Conservation (phyloP, 1,140 invertebrate species). For the Choristoneura fumiferana region DNA sequence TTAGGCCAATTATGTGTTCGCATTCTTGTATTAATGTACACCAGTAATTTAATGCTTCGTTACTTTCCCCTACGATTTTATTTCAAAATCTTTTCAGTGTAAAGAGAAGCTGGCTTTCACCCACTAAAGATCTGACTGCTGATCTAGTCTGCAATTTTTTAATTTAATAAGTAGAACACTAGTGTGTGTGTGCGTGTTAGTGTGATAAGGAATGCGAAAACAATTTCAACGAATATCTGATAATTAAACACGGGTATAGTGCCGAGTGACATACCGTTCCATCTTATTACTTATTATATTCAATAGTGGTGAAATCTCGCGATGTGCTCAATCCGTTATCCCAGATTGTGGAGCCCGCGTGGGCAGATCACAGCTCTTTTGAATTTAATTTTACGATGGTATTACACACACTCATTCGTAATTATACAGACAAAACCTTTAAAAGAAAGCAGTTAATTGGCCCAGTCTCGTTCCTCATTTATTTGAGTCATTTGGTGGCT, state of each 20-base stretch:
- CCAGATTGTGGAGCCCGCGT: constrained; percentile 5
- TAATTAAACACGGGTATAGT: background rate
- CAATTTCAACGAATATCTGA: background rate
- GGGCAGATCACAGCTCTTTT: constrained; percentile 19
- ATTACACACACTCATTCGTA: background rate
- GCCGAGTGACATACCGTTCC: background rate
- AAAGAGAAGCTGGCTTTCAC: constrained; percentile 7
- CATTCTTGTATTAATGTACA: constrained; percentile 14
- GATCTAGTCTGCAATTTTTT: background rate
- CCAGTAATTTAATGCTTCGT: constrained; percentile 12
- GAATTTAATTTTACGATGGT: constrained; percentile 21
- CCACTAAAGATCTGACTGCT: background rate
- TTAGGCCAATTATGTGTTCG: constrained; percentile 16
- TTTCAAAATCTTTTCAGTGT: constrained; percentile 14
- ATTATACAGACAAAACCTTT: constrained; percentile 24
- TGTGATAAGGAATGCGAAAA: no score
- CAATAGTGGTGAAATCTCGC: background rate
- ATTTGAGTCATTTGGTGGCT: constrained; percentile 18
- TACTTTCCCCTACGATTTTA: constrained; percentile 9
- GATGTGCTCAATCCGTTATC: constrained; percentile 16
- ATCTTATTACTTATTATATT: constrained; percentile 8
- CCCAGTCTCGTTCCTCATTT: constrained; percentile 37
- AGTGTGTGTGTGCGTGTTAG: no score
- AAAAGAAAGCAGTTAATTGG: constrained; percentile 47
- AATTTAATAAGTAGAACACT: no score